These are phyloP conservation scores for Ciconia nigra DNA, from an alignment of 2,797 vertebrate genomes.

Conservation along the genomic window DNA sequence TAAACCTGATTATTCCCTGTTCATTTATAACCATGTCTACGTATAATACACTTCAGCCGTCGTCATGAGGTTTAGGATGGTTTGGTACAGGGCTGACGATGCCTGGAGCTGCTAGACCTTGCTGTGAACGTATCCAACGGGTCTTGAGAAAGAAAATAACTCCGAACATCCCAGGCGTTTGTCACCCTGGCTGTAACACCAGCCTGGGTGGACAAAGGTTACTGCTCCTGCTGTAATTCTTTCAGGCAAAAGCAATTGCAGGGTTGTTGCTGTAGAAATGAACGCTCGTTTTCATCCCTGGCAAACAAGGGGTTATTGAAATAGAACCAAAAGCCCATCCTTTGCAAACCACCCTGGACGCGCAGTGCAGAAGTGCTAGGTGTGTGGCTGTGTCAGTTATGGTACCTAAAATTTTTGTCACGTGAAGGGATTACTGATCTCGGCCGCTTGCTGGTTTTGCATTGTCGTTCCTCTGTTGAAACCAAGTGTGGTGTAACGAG, in stretches of 20 bases:
- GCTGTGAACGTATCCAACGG: not conserved
- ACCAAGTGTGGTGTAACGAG: not conserved
- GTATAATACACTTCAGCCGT: rapidly evolving
- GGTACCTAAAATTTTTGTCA: rapidly evolving
- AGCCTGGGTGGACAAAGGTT: not conserved
- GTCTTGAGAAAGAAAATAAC: not conserved
- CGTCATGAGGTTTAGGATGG: rapidly evolving
- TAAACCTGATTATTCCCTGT: not conserved
- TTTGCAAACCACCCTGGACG: not conserved
- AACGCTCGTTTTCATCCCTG: not conserved
- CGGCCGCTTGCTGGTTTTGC: not conserved
- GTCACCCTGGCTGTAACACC: not conserved
- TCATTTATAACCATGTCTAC: rapidly evolving
- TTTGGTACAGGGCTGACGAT: not conserved
- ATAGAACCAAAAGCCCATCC: not conserved
- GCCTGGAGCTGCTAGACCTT: not conserved
- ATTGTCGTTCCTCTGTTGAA: not conserved
- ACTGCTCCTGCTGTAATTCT: not conserved
- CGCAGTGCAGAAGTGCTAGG: rapidly evolving
- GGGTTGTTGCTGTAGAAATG: not conserved
- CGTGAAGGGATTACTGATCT: not conserved
- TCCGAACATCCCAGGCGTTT: not conserved
- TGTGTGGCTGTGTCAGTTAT: rapidly evolving
- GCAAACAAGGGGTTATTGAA: not conserved
- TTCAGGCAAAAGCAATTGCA: not conserved